Percentiles rank a stretch among this genome's conserved stretches.
Conservation (phyloP, 2,888 invertebrate species). For the Cacoxenus indagator region DNA sequence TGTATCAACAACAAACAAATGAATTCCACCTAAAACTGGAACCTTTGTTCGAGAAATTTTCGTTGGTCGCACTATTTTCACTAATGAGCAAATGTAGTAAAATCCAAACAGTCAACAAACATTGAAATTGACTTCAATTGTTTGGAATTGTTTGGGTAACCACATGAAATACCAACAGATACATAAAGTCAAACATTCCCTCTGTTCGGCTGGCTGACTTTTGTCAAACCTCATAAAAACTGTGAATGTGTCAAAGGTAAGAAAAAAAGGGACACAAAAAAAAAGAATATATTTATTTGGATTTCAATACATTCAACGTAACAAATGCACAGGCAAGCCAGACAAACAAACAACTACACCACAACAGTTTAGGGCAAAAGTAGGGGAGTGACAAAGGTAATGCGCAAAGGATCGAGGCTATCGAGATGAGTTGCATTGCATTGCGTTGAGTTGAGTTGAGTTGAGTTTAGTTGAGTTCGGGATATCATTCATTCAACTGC, state of each 20-base stretch:
- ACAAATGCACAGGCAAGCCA: neutral
- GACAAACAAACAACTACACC: no score
- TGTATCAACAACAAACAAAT: constrained; percentile 52
- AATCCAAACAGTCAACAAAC: constrained; percentile 42
- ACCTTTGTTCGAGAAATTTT: neutral
- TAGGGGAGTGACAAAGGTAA: constrained; percentile 45
- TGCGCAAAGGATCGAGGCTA: neutral
- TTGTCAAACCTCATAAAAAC: neutral
- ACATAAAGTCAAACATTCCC: neutral
- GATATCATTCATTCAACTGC: constrained; percentile 19
- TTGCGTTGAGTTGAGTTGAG: constrained; percentile 24
- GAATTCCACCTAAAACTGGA: constrained; percentile 42
- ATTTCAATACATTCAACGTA: no score
- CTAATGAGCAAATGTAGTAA: constrained; percentile 62
- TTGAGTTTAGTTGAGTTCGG: no score
- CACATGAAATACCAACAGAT: constrained; percentile 35
- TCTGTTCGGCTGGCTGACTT: neutral
- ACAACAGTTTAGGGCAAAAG: neutral
- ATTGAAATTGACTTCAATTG: constrained; percentile 44
- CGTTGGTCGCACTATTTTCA: constrained; percentile 49
- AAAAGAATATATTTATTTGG: no score
- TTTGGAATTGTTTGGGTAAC: constrained; percentile 54
- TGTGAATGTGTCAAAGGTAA: constrained; percentile 11
- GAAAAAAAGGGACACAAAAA: constrained; percentile 25
- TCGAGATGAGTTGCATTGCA: neutral